Conservation (phyloP, 1,140 invertebrate species). For the Drosophila dunni region DNA sequence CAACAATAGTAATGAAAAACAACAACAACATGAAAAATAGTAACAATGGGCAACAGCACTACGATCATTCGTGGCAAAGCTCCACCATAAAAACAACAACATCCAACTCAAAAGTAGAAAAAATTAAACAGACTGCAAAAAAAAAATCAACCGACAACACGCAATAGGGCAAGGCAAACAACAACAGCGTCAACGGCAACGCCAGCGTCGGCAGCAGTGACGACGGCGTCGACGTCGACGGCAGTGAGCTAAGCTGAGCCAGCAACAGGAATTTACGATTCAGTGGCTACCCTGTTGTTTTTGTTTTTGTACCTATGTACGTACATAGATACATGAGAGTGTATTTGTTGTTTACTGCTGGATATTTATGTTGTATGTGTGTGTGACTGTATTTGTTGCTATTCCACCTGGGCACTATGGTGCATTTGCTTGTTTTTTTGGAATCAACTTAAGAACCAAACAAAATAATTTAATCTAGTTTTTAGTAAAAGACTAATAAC, state of each 20-base stretch:
- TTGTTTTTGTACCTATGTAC: constrained; percentile 50
- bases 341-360: constrained; percentile 58
- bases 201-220: constrained; percentile 32
- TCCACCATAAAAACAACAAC: constrained; percentile 59
- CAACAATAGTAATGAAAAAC: constrained; percentile 34
- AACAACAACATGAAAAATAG: constrained; percentile 29
- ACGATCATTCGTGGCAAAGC: constrained; percentile 69
- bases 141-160: constrained; percentile 77
- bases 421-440: too few species aligned
- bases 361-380: constrained; percentile 11
- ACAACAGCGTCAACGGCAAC: constrained; percentile 67
- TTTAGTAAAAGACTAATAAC: too few species aligned
- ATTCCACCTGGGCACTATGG: constrained; percentile 35
- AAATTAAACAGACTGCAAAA: constrained; percentile 78
- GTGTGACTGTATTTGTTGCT: constrained; percentile 45
- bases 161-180: constrained; percentile 84
- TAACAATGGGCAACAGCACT: constrained; percentile 58
- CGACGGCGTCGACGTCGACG: constrained; percentile 29
- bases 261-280: constrained; percentile 82
- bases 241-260: constrained; percentile 55
- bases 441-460: too few species aligned
- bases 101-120: constrained; percentile 72
- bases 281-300: constrained; percentile 75
- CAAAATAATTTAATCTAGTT: too few species aligned
- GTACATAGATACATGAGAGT: constrained; percentile 18